Evolutionary conservation across 2,797 vertebrate genomes (phyloP), one percentile per base, ranked within the genome.

Genomic region (Avahi laniger): DNA sequence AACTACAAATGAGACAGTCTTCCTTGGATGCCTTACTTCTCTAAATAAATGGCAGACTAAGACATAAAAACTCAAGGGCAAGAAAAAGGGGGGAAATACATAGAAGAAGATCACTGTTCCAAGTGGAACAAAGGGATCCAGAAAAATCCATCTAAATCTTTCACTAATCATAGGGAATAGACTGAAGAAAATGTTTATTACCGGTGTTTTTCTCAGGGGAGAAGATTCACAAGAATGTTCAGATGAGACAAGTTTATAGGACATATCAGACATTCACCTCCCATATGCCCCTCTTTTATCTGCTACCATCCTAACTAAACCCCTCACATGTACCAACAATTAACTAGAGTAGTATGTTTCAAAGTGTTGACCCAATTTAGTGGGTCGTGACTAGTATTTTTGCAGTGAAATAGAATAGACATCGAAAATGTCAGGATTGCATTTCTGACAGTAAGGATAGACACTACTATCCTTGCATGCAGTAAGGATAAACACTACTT

Each of bases 21-120:
- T 95, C 61, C 28, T 85, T 89, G 75, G 61, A 89, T 54, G 22
- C 6, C 20, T 87, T 69, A 24, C 54, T 78, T 73, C 18, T 89
- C 82, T 85, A 93, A 81, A 78, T 94, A 50, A 72, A 59, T 33
- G 30, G 28, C 75, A 93, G 65, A 86, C 46, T 46, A 92, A 89
- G n/a, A 75, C 22, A 91, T 75, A 54, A 82, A 94, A 94, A 28
- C 72, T 33, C 4, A 30, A 46, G 41, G 28, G 18, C 35, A 59
- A 88, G 50, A 61, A 94, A 94, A 81, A 9, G 15, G 6, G 52
- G 12, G 20, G 20, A 92, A 85, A 33, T 43, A 73, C 17, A 79
- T n/a, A 59, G 63, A 85, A n/a, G 24, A 94, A 41, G 54, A 93
- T 38, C 43, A 18, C 13, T 69, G 8, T 69, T 89, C 48, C 48